phyloP scores from a whole-genome alignment of 2,113 vertebrate genomes.

The Lophotis ruficrista region DNA sequence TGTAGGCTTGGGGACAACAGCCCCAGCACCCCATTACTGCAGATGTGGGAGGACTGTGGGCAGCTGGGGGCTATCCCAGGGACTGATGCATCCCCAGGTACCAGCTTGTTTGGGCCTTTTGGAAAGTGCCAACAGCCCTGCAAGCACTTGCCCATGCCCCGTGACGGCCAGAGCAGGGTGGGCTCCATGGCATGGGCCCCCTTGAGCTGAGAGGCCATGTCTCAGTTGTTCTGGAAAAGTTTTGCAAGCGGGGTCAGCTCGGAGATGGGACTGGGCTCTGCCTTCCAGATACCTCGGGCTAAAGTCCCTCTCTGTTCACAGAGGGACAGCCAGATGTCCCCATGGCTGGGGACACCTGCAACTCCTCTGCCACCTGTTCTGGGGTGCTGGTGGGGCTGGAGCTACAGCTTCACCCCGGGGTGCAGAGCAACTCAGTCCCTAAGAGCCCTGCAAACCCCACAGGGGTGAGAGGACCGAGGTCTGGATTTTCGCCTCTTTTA shows the following conservation, averaged over 20 bases:
- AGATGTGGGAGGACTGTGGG: background rate
- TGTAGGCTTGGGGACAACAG: background rate
- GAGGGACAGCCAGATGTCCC: background rate
- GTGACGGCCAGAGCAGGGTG: background rate
- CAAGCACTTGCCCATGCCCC: background rate
- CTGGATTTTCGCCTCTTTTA: fast-evolving
- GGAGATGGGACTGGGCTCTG: background rate
- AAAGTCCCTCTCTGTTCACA: background rate
- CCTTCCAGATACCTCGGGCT: background rate
- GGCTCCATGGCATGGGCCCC: fast-evolving
- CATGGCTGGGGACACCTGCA: fast-evolving
- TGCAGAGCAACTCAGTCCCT: background rate
- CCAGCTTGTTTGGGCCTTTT: background rate
- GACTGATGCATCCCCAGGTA: background rate
- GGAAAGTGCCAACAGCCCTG: background rate
- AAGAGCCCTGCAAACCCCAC: fast-evolving
- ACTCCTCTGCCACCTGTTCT: background rate
- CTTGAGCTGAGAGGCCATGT: fast-evolving
- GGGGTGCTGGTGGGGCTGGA: background rate
- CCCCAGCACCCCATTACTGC: fast-evolving
- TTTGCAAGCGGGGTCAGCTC: background rate
- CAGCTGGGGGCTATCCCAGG: background rate
- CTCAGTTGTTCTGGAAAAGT: background rate
- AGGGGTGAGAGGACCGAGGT: fast-evolving
- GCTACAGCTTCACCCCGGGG: background rate